phyloP scores from a whole-genome alignment of 2,888 invertebrate species.

The Trichacis sp. region DNA sequence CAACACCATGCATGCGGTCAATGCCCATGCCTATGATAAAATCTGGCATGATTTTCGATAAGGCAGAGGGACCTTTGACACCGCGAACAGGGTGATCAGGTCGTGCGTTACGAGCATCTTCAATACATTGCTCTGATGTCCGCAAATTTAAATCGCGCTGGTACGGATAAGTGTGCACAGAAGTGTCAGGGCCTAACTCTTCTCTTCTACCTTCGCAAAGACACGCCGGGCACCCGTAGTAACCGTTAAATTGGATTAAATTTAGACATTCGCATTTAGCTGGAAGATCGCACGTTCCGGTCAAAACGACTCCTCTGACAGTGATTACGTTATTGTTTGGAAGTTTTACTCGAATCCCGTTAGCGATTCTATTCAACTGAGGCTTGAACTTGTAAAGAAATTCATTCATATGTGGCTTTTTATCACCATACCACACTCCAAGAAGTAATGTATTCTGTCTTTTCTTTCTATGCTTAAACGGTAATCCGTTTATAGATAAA shows the following conservation, averaged over 20 bases:
- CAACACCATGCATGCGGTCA: conserved; percentile 40
- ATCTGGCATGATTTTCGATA: conserved; percentile 34
- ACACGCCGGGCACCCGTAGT: conserved; percentile 33
- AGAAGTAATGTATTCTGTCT: conserved; percentile 10
- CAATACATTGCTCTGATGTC: conserved; percentile 21
- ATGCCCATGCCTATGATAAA: conserved; percentile 32
- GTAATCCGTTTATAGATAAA: no score
- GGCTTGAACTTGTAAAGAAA: no score
- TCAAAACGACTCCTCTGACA: no score
- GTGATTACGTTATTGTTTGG: no score
- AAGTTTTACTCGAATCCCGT: no score
- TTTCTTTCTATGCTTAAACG: no score
- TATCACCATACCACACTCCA: no score
- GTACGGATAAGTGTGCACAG: conserved; percentile 33
- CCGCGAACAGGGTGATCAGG: conserved; percentile 22
- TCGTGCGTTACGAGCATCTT: conserved; percentile 27
- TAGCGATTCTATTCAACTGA: no score
- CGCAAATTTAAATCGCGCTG: conserved; percentile 17
- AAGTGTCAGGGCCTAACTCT: conserved; percentile 11
- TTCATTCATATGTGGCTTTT: no score
- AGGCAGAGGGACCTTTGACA: conserved; percentile 24
- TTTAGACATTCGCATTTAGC: no score
- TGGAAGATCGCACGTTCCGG: no score
- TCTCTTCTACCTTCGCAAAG: conserved; percentile 24
- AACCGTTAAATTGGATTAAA: conserved; percentile 35